These are phyloP conservation scores for Asobara japonica DNA, from an alignment of 1,140 invertebrate genomes.

Conservation along the genomic window DNA sequence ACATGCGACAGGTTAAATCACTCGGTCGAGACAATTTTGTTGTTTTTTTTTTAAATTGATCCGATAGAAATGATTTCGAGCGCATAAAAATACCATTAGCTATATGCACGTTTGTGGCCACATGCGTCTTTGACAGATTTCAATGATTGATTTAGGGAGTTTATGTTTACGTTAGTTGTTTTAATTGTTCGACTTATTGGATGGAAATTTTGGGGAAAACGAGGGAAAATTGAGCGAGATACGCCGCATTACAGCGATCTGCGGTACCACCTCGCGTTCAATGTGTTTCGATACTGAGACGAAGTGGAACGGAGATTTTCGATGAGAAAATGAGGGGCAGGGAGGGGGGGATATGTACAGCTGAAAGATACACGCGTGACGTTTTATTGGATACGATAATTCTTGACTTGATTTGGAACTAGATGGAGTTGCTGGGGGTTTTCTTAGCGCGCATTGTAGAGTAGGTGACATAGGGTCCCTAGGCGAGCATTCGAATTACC, in stretches of 20 bases:
- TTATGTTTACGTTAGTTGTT: background rate
- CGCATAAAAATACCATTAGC: no score
- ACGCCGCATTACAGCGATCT: background rate
- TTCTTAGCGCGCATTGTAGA: no score
- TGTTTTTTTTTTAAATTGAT: no score
- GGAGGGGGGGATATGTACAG: no score
- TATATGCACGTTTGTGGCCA: no score
- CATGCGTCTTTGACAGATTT: background rate
- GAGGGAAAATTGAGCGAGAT: background rate
- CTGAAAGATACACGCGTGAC: constrained; percentile 49
- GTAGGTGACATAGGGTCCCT: no score
- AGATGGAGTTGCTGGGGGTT: background rate
- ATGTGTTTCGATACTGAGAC: constrained; percentile 38
- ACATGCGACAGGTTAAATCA: background rate
- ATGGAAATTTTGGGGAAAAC: background rate
- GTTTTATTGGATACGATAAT: background rate
- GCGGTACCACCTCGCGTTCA: constrained; percentile 37
- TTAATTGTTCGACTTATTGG: background rate
- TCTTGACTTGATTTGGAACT: no score
- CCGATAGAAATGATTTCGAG: no score
- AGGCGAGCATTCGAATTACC: no score
- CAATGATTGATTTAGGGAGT: background rate
- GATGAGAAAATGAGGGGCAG: background rate
- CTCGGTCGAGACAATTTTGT: background rate
- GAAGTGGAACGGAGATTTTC: background rate